These are phyloP conservation scores for human DNA, from an alignment of 2,113 vertebrate species.

Conservation along the genomic window GRCh38 chr5:407001-407500, in stretches of 20 bases:
- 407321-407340: neutral
- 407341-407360: neutral
- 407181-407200: neutral
- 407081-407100: neutral
- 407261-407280: accelerated
- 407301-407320: neutral
- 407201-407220: accelerated
- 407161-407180: neutral
- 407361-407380: neutral
- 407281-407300: too few species aligned
- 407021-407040: accelerated
- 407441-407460: too few species aligned
- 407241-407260: neutral
- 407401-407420: neutral
- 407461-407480: neutral
- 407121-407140: too few species aligned
- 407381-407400: neutral
- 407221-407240: neutral
- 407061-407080: neutral
- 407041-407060: neutral
- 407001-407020: neutral
- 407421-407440: neutral
- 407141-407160: neutral
- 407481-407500: neutral
- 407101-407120: neutral